Conservation (phyloP, 2,113 vertebrate species). For the Arizona elegans region DNA sequence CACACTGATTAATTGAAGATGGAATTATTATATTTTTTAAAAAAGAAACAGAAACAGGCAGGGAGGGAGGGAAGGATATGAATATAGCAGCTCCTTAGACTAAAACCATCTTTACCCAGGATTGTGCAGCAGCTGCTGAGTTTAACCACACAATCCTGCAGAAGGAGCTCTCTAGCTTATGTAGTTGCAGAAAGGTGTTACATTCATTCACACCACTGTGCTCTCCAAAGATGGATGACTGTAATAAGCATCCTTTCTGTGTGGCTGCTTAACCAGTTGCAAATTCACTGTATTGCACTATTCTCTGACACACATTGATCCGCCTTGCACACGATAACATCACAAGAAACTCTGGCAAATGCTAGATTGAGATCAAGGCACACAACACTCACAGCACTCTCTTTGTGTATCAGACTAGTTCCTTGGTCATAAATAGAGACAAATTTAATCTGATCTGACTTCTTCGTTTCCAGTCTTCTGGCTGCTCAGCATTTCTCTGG, state of each 20-base stretch:
- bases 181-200: background rate
- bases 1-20: too few species aligned
- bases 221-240: background rate
- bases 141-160: background rate
- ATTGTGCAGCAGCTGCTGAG: background rate
- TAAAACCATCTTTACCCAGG: background rate
- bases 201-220: background rate
- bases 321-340: background rate
- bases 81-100: background rate
- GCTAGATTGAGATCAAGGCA: background rate
- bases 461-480: background rate
- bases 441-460: background rate
- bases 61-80: background rate
- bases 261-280: background rate
- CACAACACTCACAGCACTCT: background rate
- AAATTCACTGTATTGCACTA: background rate
- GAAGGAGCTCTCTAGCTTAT: background rate
- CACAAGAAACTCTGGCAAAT: background rate
- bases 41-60: background rate
- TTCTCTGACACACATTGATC: background rate
- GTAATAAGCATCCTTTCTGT: background rate
- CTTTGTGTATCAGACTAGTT: background rate
- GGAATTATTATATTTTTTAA: too few species aligned
- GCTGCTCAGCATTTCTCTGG: background rate
- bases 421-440: background rate